Base-by-base conservation (phyloP, 2,797 vertebrate genomes). In the Cossypha polioptera region DNA sequence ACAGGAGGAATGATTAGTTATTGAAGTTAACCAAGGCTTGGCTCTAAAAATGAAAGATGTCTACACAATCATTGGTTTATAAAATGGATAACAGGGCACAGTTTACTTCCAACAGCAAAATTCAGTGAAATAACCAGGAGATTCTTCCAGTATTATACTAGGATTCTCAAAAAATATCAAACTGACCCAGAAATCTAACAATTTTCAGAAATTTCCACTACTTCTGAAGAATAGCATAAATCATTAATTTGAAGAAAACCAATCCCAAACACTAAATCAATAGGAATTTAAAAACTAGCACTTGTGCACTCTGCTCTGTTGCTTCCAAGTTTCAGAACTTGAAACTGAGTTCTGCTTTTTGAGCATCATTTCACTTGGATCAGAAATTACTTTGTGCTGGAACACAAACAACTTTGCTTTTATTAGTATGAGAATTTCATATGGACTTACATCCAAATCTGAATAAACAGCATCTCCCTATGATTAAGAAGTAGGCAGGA, bases 41-140 rank as follows among this genome's bases (percentile, higher is more conserved):
- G 26, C 22, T 85, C 35, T 16, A 76, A 82, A 82, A 82, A 13
- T 0, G 3, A 28, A 75, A 65, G 20, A 29, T 8, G 9, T 18
- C 18, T 36, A 7, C 16, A 2, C n/a, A 67, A 25, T 19, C 31
- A 8, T 5, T 68, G 4, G 10, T 77, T 82, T 45, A 72, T 58
- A 22, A 65, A 76, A 50, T 13, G 4, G 13, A 42, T 33, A 48
- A 55, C 24, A 26, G 3, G 2, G 6, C 21, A 50, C 0, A 0
- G 36, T 36, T 36, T 36, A 38, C 11, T 40, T 38, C 16, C 2
- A 11, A 47, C 2, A 53, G 6, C 17, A 85, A 53, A 82, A 61
- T 62, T 18, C 2, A 3, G 42, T 57, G 15, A 75, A 47, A 45
- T 31, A 77, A 54, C 8, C 22, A 67, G 21, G 4, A 40, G 3